Evolutionary conservation across 2,888 invertebrate genomes (phyloP).

Genomic region (Cryptocheilus praepositus): DNA sequence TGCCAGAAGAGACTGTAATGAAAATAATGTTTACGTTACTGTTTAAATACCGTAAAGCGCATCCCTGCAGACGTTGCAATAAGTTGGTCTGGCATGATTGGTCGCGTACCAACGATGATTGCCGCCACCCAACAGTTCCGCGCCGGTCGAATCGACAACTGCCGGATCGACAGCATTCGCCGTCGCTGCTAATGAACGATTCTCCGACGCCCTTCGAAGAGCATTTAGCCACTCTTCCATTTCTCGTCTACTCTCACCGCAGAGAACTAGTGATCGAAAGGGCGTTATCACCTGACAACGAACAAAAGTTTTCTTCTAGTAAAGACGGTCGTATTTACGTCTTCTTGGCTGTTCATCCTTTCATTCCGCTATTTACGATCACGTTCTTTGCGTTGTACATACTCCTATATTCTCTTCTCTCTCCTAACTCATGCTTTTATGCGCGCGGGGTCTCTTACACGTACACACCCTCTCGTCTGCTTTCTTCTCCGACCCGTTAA

Average conservation of each 20-base stretch:
- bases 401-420: no score
- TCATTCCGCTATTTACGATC: no score
- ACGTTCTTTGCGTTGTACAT: no score
- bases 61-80: conserved; percentile 97
- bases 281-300: conserved; percentile 82
- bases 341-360: no score
- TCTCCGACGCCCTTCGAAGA: conserved; percentile 83
- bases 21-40: not conserved
- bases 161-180: no score
- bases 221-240: conserved; percentile 96
- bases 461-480: no score
- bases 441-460: no score
- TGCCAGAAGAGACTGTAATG: no score
- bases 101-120: conserved; percentile 92
- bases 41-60: conserved; percentile 81
- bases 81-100: conserved; percentile 95
- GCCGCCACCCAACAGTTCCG: conserved; percentile 81
- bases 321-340: no score
- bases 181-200: conserved; percentile 57
- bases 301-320: conserved; percentile 30
- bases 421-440: no score
- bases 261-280: conserved; percentile 85
- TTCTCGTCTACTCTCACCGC: conserved; percentile 87
- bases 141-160: conserved; percentile 75
- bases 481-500: no score